Percentiles rank a stretch among this genome's conserved stretches.
Conservation (phyloP, 1,140 invertebrate genomes). For the Acromyrmex charruanus region DNA sequence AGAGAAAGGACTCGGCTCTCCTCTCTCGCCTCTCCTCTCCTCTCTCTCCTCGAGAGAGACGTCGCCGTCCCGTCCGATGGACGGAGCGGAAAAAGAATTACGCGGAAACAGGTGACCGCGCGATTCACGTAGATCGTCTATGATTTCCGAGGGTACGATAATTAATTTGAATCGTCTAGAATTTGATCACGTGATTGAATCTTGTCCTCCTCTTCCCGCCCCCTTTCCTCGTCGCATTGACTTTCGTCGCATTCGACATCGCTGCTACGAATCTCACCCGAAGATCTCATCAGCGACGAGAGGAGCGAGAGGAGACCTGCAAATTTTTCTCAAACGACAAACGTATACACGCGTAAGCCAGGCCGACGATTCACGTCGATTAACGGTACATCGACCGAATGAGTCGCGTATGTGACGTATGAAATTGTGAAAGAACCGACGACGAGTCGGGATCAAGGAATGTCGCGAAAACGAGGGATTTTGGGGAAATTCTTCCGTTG, state of each 20-base stretch:
- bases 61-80: conserved; percentile 49
- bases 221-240: background rate
- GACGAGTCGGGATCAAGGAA: background rate
- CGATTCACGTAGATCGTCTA: conserved; percentile 13
- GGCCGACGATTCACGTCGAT: conserved; percentile 47
- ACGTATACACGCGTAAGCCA: background rate
- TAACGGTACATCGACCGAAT: conserved; percentile 72
- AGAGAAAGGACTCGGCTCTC: conserved; percentile 63
- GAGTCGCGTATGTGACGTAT: conserved; percentile 50
- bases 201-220: background rate
- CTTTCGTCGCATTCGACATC: background rate
- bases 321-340: conserved; percentile 32
- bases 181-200: background rate
- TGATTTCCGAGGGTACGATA: background rate
- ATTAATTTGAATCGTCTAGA: background rate
- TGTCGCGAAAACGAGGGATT: background rate
- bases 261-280: background rate
- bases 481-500: too few relatives aligned
- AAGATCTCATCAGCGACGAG: background rate
- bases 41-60: conserved; percentile 40
- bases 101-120: conserved; percentile 52
- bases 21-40: background rate
- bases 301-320: background rate
- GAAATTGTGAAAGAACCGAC: conserved; percentile 44
- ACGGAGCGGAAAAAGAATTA: conserved; percentile 50